Evolutionary conservation across 2,113 vertebrate species (phyloP).

Genomic region (Petrocephalus zakoni): DNA sequence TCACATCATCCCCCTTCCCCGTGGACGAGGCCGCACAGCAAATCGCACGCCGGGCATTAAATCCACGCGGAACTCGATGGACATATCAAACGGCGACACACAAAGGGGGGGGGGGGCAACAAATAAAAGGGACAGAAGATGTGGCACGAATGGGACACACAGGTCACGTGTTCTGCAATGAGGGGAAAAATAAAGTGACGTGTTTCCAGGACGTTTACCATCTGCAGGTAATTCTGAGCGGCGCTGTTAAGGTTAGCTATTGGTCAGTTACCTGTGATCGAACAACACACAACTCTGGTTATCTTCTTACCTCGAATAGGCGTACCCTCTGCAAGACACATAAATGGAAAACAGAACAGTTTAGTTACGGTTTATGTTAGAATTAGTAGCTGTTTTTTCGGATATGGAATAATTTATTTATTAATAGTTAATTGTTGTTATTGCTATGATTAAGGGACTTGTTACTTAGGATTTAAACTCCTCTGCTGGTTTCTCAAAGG

Average conservation of each 20-base stretch:
- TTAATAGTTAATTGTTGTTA: slow-evolving; percentile 31
- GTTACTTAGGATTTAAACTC: slow-evolving; percentile 34
- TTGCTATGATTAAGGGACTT: slow-evolving; percentile 34
- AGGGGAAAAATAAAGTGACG: slow-evolving; percentile 35
- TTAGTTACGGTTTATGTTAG: slow-evolving; percentile 54
- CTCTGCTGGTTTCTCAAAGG: slow-evolving; percentile 57
- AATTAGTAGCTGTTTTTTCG: slow-evolving; percentile 35
- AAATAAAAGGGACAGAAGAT: slow-evolving; percentile 23
- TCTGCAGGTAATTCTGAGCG: slow-evolving; percentile 21
- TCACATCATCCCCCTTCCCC: slow-evolving; percentile 13
- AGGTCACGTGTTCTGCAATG: slow-evolving; percentile 27
- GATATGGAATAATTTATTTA: slow-evolving; percentile 28
- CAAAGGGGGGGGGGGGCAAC: slow-evolving; percentile 30
- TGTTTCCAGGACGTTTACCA: slow-evolving; percentile 3
- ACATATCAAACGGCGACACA: slow-evolving; percentile 33
- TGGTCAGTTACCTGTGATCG: slow-evolving; percentile 29
- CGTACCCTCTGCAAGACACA: slow-evolving; percentile 88
- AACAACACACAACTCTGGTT: slow-evolving; percentile 18
- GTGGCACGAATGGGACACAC: slow-evolving; percentile 28
- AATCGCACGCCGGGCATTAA: slow-evolving; percentile 23
- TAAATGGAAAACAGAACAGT: slow-evolving; percentile 64
- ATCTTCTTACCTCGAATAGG: slow-evolving; percentile 95
- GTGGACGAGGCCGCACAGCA: slow-evolving; percentile 4
- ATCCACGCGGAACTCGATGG: slow-evolving; percentile 34
- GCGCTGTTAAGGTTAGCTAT: slow-evolving; percentile 30